Base-by-base conservation (phyloP, 2,888 invertebrate species). In the Leucophenga maculata region DNA sequence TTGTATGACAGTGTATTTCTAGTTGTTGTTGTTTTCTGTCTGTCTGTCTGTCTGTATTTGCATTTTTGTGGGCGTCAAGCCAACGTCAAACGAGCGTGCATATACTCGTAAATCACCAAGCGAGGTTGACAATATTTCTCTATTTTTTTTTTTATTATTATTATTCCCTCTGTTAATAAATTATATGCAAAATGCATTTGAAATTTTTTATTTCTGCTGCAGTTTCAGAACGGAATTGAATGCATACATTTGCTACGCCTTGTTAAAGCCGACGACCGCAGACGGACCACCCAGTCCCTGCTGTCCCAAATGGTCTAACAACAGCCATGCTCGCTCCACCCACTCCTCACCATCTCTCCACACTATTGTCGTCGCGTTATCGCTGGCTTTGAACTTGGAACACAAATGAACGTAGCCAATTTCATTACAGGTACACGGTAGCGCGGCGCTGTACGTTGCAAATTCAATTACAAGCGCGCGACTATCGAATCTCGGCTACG, bases 111-210 rank as follows among this genome's bases (percentile, higher is more conserved):
- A 50, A 50, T 50, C 50, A 4, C 16, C n/a, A n/a, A n/a, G 50
- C n/a, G 50, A 50, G 50, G 50, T 50, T 50, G 50, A 50, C 50
- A 50, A 50, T 18, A n/a, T 48, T 48, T 16, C 4, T 48, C n/a
- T 46, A 46, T 46, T 46, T 13, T 46, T 46, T 79, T 78, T 76
- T 75, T 78, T 75, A 75, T 76, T 46, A n/a, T 50, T 50, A 13
- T 48, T 57, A 26, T 57, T 16, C n/a, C 32, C n/a, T 32, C 31
- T 6, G n/a, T 32, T 59, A 32, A 59, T 32, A 59, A 32, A 32
- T 59, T 59, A 32, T 16, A 16, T 59, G 59, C 31, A 31, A 32
- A n/a, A 32, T 59, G 59, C 32, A 31, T 59, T 59, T 26, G 14
- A 16, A 31, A 16, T 59, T 59, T 32, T 32, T 59, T 59, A 26